phyloP scores from a whole-genome alignment of 1,140 invertebrate genomes.

The Olivierus martensii region DNA sequence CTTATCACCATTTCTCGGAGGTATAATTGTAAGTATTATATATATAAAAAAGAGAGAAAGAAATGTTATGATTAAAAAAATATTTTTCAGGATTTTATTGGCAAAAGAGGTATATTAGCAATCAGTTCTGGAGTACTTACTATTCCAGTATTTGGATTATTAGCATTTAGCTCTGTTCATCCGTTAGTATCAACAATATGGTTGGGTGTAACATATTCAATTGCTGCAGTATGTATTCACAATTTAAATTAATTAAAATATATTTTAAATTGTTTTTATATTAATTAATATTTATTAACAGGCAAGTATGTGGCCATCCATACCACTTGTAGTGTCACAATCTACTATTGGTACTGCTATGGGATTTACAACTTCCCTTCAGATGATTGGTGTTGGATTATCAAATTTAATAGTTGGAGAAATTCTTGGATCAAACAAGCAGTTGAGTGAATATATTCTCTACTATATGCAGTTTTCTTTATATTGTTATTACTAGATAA shows the following conservation, averaged over 20 bases:
- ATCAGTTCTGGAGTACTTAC: constrained; percentile 28
- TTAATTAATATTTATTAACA: constrained; percentile 14
- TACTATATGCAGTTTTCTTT: background rate
- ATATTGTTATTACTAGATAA: background rate
- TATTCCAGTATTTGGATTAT: constrained; percentile 31
- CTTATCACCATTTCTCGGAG: constrained; percentile 33
- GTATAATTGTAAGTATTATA: constrained; percentile 30
- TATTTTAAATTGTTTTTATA: background rate
- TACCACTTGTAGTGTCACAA: constrained; percentile 32
- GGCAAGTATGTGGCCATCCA: constrained; percentile 35
- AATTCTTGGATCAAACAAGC: constrained; percentile 24
- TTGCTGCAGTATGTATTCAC: constrained; percentile 31
- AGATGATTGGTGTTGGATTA: constrained; percentile 35
- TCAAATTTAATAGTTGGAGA: constrained; percentile 33
- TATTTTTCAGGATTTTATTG: constrained; percentile 29
- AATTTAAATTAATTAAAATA: background rate
- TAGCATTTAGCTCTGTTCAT: constrained; percentile 29
- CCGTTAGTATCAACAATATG: constrained; percentile 31
- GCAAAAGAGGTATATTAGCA: constrained; percentile 30
- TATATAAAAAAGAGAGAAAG: background rate
- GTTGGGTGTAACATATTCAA: constrained; percentile 34
- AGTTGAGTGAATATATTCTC: constrained; percentile 7
- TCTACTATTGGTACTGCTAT: constrained; percentile 33
- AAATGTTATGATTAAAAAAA: background rate
- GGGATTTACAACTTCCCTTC: constrained; percentile 33